Conservation (phyloP, 2,888 invertebrate genomes). For the Drosophila birchii region DNA sequence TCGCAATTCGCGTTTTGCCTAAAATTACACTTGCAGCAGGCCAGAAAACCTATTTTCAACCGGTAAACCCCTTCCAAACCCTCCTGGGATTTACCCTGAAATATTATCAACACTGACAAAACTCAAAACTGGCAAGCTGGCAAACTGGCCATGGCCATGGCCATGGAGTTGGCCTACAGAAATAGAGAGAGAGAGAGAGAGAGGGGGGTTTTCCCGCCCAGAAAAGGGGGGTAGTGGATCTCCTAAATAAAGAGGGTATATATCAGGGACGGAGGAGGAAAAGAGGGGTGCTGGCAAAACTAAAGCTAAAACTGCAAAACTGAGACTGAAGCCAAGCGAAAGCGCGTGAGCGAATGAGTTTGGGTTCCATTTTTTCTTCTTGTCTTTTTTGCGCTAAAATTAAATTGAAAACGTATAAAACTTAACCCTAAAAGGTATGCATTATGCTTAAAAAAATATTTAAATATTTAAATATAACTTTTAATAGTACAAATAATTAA, state of each 20-base stretch:
- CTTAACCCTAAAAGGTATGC: slow-evolving; percentile 51
- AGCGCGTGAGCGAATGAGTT: slow-evolving; percentile 60
- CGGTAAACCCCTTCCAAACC: no score
- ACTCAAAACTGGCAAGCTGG: slow-evolving; percentile 35
- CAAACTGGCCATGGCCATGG: slow-evolving; percentile 41
- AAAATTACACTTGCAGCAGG: slow-evolving; percentile 54
- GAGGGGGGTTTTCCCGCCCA: background rate
- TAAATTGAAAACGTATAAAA: slow-evolving; percentile 60
- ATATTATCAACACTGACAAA: slow-evolving; percentile 51
- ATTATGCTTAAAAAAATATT: no score
- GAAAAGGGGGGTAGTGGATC: background rate
- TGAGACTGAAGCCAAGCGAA: slow-evolving; percentile 53
- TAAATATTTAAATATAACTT: no score
- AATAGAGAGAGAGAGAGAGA: background rate
- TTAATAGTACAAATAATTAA: background rate
- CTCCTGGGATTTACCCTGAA: slow-evolving; percentile 6
- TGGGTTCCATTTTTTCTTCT: slow-evolving; percentile 6
- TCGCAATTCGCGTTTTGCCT: slow-evolving; percentile 52
- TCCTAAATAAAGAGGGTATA: background rate
- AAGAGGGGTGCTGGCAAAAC: slow-evolving; percentile 12
- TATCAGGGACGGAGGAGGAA: background rate
- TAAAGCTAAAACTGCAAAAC: slow-evolving; percentile 39
- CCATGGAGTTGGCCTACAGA: slow-evolving; percentile 28
- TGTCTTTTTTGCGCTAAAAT: slow-evolving; percentile 30
- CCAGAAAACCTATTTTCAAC: slow-evolving; percentile 41